Evolutionary conservation across 2,797 vertebrate species (phyloP).

Genomic region (Merluccius polli): DNA sequence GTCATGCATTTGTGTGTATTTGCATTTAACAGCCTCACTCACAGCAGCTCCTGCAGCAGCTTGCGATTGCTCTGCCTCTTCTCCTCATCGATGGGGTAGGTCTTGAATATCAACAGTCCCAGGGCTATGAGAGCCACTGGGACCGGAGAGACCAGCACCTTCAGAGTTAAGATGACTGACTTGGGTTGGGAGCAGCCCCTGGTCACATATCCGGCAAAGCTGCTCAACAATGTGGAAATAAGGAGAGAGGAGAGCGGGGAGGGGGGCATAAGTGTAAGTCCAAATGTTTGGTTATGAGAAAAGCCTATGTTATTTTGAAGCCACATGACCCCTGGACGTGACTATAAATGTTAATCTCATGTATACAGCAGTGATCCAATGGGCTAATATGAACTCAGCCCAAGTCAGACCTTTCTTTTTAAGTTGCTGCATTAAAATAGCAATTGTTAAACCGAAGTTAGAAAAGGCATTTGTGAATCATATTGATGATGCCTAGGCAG

Average conservation of each 20-base stretch:
- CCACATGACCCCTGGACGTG: constrained; percentile 32
- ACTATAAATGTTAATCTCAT: not conserved
- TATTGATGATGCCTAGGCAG: constrained; percentile 9
- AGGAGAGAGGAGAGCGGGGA: constrained; percentile 19
- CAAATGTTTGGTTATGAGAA: constrained; percentile 15
- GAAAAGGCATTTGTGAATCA: not conserved
- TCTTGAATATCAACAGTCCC: constrained; percentile 84
- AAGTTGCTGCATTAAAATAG: not conserved
- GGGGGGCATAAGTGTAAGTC: not conserved
- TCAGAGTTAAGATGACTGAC: constrained; percentile 82
- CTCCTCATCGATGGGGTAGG: constrained; percentile 89
- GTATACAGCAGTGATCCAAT: not conserved
- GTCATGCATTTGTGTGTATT: not conserved
- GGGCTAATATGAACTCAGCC: not conserved
- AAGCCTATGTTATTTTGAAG: constrained; percentile 24
- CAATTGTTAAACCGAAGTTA: not conserved
- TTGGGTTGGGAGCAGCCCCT: constrained; percentile 79
- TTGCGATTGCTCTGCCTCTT: constrained; percentile 80
- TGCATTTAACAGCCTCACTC: constrained; percentile 43
- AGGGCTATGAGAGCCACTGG: constrained; percentile 83
- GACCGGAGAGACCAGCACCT: constrained; percentile 83
- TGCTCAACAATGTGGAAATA: constrained; percentile 53
- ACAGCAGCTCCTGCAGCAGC: constrained; percentile 80
- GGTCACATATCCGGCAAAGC: constrained; percentile 88
- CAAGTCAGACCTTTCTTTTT: not conserved